Evolutionary conservation across 2,113 vertebrate genomes (phyloP).

Genomic region (Herpailurus yagouaroundi): DNA sequence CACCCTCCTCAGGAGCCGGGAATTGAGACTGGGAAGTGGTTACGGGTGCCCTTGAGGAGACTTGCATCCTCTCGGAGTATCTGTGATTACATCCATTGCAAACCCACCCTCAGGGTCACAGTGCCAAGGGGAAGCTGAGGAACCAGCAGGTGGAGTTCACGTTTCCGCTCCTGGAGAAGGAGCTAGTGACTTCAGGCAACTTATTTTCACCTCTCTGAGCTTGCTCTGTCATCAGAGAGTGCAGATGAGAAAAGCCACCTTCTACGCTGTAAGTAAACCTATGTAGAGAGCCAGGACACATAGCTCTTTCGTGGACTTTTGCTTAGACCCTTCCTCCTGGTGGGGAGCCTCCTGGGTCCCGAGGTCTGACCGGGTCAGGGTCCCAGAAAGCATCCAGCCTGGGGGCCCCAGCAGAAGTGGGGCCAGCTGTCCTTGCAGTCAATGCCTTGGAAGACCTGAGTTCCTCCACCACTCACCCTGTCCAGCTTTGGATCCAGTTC

Average conservation of each 20-base stretch:
- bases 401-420: not conserved
- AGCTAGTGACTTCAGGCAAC: not conserved
- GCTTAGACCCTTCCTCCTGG: not conserved
- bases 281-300: not conserved
- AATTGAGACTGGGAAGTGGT: not conserved
- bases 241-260: not conserved
- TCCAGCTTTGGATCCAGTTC: not conserved
- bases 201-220: not conserved
- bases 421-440: not conserved
- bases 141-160: not conserved
- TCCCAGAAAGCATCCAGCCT: too few relatives aligned
- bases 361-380: not conserved
- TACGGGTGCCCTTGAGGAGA: not conserved
- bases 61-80: not conserved
- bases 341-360: not conserved
- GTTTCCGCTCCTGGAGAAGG: not conserved
- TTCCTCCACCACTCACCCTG: not conserved
- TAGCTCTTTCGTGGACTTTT: not conserved
- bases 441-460: not conserved
- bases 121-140: not conserved
- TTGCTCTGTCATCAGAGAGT: not conserved
- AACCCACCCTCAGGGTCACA: not conserved
- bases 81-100: not conserved
- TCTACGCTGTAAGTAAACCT: not conserved
- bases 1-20: not conserved